Evolutionary conservation across 2,888 invertebrate species (phyloP).

Genomic region (Cataglyphis livida): DNA sequence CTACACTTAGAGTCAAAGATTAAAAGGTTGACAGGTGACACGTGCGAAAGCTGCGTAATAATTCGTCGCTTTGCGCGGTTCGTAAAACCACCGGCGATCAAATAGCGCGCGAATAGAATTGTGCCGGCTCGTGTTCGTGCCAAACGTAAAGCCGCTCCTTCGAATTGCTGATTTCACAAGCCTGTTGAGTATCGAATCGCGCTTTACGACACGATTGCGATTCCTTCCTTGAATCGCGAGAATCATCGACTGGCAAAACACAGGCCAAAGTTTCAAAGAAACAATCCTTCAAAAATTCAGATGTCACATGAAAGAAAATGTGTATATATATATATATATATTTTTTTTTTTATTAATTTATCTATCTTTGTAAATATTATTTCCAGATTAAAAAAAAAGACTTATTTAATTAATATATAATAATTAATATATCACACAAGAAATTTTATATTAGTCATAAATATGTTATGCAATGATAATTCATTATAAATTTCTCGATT

Average conservation of each 20-base stretch:
- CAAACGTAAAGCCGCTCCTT: conserved; percentile 55
- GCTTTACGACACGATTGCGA: conserved; percentile 11
- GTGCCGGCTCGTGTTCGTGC: conserved; percentile 38
- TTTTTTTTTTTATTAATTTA: neutral
- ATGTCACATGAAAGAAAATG: neutral
- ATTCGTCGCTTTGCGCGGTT: conserved; percentile 8
- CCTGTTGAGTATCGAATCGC: conserved; percentile 58
- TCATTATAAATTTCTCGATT: conserved; percentile 5
- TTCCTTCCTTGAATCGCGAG: conserved; percentile 33
- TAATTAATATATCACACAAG: neutral
- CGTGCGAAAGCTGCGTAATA: neutral
- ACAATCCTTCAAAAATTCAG: neutral
- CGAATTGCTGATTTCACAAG: conserved; percentile 54
- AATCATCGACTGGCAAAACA: conserved; percentile 46
- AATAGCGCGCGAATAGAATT: conserved; percentile 43
- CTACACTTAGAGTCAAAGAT: no score
- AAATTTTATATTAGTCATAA: neutral
- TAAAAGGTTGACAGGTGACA: conserved; percentile 11
- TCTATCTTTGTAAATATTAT: neutral
- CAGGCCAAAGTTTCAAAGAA: neutral
- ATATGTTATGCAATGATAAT: neutral
- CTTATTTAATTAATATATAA: neutral
- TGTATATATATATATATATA: no score
- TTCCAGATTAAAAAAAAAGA: neutral
- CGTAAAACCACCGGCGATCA: conserved; percentile 45